phyloP scores from a whole-genome alignment of 2,113 vertebrate species.

The Promerops cafer region DNA sequence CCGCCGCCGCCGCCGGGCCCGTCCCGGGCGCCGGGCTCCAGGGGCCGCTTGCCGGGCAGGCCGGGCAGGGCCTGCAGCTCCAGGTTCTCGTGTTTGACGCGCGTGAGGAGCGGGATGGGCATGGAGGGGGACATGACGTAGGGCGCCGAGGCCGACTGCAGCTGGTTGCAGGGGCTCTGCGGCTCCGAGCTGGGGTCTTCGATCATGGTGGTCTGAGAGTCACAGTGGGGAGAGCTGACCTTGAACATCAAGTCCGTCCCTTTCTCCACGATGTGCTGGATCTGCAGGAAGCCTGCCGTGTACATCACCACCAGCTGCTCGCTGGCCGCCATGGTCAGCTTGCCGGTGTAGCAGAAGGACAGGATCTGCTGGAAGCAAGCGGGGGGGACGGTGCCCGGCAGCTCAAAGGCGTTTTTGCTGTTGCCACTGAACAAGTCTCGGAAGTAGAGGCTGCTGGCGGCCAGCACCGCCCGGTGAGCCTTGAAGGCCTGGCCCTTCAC shows the following conservation, averaged over 20 bases:
- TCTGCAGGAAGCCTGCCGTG: conserved; percentile 97
- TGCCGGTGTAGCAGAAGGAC: conserved; percentile 96
- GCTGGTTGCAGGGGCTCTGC: conserved; percentile 88
- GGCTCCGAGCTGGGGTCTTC: conserved; percentile 94
- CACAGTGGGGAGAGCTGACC: conserved; percentile 97
- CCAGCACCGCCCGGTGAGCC: conserved; percentile 93
- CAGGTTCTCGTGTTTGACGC: conserved; percentile 87
- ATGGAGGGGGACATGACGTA: conserved; percentile 83
- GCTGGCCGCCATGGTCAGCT: conserved; percentile 96
- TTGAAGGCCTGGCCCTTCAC: conserved; percentile 98
- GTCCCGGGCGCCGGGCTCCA: conserved; percentile 61
- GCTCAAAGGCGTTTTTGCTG: conserved; percentile 93
- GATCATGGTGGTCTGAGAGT: conserved; percentile 91
- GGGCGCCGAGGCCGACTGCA: conserved; percentile 72
- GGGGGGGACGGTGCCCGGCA: conserved; percentile 91
- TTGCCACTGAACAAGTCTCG: conserved; percentile 95
- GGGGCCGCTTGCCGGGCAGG: conserved; percentile 64
- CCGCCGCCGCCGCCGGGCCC: conserved; percentile 38
- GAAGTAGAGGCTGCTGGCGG: conserved; percentile 97
- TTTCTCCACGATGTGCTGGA: conserved; percentile 97
- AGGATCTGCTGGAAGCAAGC: conserved; percentile 98
- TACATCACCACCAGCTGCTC: conserved; percentile 99
- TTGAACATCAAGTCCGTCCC: conserved; percentile 98
- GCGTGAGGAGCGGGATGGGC: conserved; percentile 79
- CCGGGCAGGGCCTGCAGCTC: conserved; percentile 72